phyloP scores from a whole-genome alignment of 2,888 invertebrate species.

The Heliconius ethilla region DNA sequence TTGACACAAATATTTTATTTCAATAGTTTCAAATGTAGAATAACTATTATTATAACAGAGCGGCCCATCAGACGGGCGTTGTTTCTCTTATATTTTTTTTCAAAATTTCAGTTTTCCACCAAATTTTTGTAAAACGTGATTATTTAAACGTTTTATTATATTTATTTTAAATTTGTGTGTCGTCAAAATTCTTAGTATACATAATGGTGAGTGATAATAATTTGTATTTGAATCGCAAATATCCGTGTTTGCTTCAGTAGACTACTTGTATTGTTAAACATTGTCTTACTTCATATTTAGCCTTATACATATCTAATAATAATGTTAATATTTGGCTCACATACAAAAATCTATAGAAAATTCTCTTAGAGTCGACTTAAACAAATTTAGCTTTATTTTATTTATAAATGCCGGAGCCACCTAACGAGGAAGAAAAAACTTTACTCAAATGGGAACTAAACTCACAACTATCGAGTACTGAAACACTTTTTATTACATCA shows the following conservation, averaged over 20 bases:
- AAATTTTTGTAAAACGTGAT: conserved; percentile 72
- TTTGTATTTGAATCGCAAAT: neutral
- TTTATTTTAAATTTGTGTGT: conserved; percentile 57
- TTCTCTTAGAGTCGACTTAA: too few species aligned
- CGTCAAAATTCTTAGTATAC: conserved; percentile 68
- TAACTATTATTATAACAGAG: conserved; percentile 61
- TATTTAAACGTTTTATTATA: conserved; percentile 58
- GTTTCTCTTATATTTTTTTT: conserved; percentile 72
- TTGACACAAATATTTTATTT: conserved; percentile 26
- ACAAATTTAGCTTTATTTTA: too few species aligned
- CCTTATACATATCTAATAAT: too few species aligned
- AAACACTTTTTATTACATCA: neutral
- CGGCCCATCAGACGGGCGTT: conserved; percentile 66
- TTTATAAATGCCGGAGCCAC: too few species aligned
- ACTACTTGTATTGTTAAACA: neutral
- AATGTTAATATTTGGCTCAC: too few species aligned
- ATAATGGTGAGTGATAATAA: conserved; percentile 71
- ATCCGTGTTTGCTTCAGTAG: conserved; percentile 9
- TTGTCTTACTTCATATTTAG: neutral
- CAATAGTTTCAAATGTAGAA: conserved; percentile 59
- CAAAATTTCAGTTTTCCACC: conserved; percentile 68
- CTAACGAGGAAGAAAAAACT: neutral
- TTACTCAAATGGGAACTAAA: neutral
- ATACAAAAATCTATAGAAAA: too few species aligned
- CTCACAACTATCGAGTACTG: neutral